Conservation (phyloP, 2,113 vertebrate genomes). For the Propithecus coquereli region DNA sequence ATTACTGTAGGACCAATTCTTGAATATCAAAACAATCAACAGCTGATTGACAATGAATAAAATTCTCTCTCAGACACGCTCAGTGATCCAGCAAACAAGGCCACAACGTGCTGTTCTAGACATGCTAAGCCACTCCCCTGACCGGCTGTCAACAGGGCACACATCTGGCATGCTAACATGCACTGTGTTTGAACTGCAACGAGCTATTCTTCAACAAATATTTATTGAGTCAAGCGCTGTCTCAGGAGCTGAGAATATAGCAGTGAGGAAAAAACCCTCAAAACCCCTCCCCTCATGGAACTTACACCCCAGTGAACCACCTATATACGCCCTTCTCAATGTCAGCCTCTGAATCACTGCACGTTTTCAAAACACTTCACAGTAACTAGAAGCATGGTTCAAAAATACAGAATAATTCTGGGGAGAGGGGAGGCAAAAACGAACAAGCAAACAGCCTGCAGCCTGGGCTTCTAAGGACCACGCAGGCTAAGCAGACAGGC, state of each 20-base stretch:
- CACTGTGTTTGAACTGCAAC: fast-evolving
- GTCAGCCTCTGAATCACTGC: neutral
- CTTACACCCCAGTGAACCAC: fast-evolving
- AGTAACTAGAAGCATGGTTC: fast-evolving
- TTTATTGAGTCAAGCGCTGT: fast-evolving
- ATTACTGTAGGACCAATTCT: fast-evolving
- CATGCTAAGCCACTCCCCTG: fast-evolving
- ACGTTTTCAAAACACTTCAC: fast-evolving
- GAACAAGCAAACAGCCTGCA: neutral
- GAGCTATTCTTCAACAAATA: fast-evolving
- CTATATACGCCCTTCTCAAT: neutral
- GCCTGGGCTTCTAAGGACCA: fast-evolving
- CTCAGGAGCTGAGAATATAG: neutral
- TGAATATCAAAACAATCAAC: fast-evolving
- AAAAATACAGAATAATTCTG: neutral
- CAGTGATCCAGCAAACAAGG: neutral
- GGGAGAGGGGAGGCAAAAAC: neutral
- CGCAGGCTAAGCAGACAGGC: neutral
- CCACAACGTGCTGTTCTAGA: fast-evolving
- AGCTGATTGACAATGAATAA: fast-evolving
- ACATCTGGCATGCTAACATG: fast-evolving
- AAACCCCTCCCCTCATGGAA: fast-evolving
- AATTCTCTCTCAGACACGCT: fast-evolving
- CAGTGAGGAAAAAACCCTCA: neutral
- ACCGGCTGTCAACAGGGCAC: no score